Conservation (phyloP, 2,113 vertebrate species). For the Psilopsiagon aurifrons region DNA sequence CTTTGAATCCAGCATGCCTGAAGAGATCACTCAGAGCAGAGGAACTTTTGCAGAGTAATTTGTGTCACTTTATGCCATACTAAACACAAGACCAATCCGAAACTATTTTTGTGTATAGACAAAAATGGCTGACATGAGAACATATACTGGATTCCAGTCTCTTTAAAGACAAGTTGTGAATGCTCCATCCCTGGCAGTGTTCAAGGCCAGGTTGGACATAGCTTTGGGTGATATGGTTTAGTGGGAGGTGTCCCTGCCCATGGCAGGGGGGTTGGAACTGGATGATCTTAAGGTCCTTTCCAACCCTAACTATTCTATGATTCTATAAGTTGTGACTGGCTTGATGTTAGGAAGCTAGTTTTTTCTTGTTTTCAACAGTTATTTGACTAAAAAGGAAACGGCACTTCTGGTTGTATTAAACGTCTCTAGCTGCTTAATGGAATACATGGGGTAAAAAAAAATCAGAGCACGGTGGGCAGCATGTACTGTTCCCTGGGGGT, state of each 20-base stretch:
- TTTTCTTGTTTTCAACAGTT: not conserved
- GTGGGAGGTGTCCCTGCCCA: too few species aligned
- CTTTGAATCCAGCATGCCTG: accelerated
- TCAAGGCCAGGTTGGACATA: too few species aligned
- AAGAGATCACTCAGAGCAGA: not conserved
- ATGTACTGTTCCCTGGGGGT: too few species aligned
- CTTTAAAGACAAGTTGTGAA: not conserved
- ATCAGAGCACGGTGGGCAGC: not conserved
- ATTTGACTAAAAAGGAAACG: not conserved
- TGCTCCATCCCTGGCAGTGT: too few species aligned
- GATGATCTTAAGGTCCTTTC: too few species aligned
- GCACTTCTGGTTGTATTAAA: not conserved
- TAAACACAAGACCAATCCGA: not conserved
- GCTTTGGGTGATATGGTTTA: too few species aligned
- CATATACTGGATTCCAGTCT: not conserved
- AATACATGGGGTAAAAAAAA: not conserved
- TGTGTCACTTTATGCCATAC: not conserved
- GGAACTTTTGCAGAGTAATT: not conserved
- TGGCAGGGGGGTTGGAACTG: too few species aligned
- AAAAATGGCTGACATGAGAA: not conserved
- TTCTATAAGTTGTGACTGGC: not conserved
- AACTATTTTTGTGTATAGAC: not conserved
- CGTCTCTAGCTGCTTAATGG: not conserved
- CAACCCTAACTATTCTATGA: too few species aligned
- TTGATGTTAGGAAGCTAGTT: not conserved